These are phyloP conservation scores for Macroramphosus scolopax DNA, from an alignment of 2,797 vertebrate genomes.

Conservation along the genomic window DNA sequence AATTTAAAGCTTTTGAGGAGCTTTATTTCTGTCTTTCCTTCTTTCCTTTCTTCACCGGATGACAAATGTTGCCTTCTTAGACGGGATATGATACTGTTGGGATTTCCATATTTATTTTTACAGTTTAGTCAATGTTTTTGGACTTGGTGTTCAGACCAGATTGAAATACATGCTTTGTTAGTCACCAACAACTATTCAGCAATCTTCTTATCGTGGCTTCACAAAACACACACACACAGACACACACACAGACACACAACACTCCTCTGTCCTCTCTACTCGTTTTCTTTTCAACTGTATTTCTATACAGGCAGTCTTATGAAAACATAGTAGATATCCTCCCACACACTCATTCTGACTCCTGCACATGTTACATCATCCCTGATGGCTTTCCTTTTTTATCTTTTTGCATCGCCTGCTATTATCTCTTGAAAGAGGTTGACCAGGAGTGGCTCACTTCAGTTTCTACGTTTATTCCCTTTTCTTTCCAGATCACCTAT, in stretches of 20 bases:
- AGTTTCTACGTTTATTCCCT: constrained; percentile 12
- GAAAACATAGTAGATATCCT: constrained; percentile 61
- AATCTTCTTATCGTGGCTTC: constrained; percentile 43
- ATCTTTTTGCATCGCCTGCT: constrained; percentile 33
- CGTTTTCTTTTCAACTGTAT: constrained; percentile 37
- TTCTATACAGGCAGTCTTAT: constrained; percentile 48
- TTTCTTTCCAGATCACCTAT: not conserved
- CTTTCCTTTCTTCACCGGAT: not conserved
- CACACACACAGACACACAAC: constrained; percentile 30
- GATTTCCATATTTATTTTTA: constrained; percentile 33
- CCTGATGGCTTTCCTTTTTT: constrained; percentile 41
- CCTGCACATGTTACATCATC: constrained; percentile 71
- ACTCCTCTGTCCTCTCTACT: constrained; percentile 24
- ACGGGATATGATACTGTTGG: constrained; percentile 7
- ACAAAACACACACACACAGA: constrained; percentile 44
- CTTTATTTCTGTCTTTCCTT: constrained; percentile 12
- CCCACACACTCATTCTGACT: constrained; percentile 60
- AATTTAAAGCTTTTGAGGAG: constrained; percentile 19
- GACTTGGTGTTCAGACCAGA: constrained; percentile 34
- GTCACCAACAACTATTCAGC: constrained; percentile 46
- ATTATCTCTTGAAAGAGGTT: constrained; percentile 35
- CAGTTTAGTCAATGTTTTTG: constrained; percentile 35
- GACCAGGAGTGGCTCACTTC: constrained; percentile 30
- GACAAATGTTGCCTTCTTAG: constrained; percentile 13
- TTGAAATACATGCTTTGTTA: constrained; percentile 48